Percentiles rank a stretch among this genome's conserved stretches.
Evolutionary conservation across 2,888 invertebrate species (phyloP).

Genomic region (Mactromeris polynyma): DNA sequence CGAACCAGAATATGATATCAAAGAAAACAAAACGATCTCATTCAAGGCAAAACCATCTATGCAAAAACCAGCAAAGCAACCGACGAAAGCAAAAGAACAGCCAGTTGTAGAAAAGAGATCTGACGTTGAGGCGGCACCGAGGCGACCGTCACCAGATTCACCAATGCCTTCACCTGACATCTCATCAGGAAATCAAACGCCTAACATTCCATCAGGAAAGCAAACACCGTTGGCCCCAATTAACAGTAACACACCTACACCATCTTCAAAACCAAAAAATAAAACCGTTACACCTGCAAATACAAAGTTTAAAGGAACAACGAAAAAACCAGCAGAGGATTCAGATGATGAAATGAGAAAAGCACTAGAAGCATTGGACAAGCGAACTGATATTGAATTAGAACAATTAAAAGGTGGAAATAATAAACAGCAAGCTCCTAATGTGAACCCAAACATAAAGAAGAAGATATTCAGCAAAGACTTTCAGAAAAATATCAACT

Average conservation of each 20-base stretch:
- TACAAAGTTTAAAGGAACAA: background rate
- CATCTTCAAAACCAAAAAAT: background rate
- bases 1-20: constrained; percentile 32
- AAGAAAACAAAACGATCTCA: constrained; percentile 12
- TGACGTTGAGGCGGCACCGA: background rate
- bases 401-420: constrained; percentile 67
- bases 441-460: constrained; percentile 62
- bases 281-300: background rate
- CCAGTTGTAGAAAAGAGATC: constrained; percentile 21
- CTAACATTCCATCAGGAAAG: background rate
- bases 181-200: constrained; percentile 13
- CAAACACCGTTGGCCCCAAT: constrained; percentile 22
- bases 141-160: constrained; percentile 27
- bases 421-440: constrained; percentile 55
- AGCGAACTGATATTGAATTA: constrained; percentile 61
- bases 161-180: background rate
- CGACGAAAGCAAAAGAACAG: background rate
- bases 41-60: background rate
- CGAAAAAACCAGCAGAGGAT: background rate
- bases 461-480: constrained; percentile 69
- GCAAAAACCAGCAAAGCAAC: background rate
- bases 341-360: constrained; percentile 52
- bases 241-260: background rate
- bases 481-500: constrained; percentile 62
- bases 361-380: constrained; percentile 60